phyloP scores from a whole-genome alignment of 2,888 invertebrate species.

The Ceraclea dissimilis region DNA sequence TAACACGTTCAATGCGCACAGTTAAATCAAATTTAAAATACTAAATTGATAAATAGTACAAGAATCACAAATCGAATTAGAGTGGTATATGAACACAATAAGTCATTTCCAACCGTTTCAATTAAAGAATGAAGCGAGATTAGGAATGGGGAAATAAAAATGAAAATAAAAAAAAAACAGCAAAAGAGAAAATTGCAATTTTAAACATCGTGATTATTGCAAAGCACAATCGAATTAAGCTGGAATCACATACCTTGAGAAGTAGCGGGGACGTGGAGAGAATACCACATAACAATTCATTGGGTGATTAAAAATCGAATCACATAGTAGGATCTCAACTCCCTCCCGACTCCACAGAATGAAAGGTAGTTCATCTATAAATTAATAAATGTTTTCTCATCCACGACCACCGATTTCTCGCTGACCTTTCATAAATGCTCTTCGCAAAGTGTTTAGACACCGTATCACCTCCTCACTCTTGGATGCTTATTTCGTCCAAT shows the following conservation, averaged over 20 bases:
- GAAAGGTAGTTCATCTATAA: conserved; percentile 22
- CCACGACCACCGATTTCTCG: conserved; percentile 26
- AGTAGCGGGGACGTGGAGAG: conserved; percentile 16
- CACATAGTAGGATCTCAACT: conserved; percentile 12
- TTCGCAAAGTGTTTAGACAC: conserved; percentile 24
- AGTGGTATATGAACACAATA: not conserved
- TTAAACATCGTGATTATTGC: conserved; percentile 15
- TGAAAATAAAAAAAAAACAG: too few species aligned
- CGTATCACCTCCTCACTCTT: conserved; percentile 5
- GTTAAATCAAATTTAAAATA: too few species aligned
- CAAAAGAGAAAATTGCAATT: conserved; percentile 8
- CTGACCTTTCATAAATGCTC: conserved; percentile 27
- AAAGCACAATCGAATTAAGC: conserved; percentile 23
- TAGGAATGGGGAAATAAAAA: not conserved
- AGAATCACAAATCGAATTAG: not conserved
- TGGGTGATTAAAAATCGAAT: conserved; percentile 25
- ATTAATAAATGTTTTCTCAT: conserved; percentile 26
- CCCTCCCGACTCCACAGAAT: not conserved
- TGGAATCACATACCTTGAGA: conserved; percentile 20
- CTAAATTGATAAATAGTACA: not conserved
- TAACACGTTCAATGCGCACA: too few species aligned
- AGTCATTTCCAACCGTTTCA: not conserved
- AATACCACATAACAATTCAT: conserved; percentile 11
- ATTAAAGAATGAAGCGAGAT: not conserved
- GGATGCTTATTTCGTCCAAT: not conserved